phyloP scores from a whole-genome alignment of 2,797 vertebrate genomes.

The Takifugu ocellatus region DNA sequence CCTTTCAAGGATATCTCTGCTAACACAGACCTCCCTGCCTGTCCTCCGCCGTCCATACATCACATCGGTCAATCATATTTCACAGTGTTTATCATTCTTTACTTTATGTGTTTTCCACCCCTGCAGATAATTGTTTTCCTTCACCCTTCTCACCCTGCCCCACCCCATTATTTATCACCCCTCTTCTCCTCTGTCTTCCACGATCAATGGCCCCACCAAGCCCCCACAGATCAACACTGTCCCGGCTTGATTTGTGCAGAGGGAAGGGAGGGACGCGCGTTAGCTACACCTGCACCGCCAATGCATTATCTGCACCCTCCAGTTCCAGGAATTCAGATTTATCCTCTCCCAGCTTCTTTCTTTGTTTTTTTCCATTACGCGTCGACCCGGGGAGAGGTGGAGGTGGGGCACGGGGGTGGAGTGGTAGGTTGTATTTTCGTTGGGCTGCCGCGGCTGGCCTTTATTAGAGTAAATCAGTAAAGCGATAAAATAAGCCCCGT shows the following conservation, averaged over 20 bases:
- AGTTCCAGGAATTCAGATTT: constrained; percentile 70
- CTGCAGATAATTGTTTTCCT: constrained; percentile 74
- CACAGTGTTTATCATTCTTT: constrained; percentile 73
- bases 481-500: constrained; percentile 85
- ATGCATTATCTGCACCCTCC: constrained; percentile 70
- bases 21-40: constrained; percentile 41
- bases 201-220: constrained; percentile 66
- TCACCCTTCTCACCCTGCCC: constrained; percentile 56
- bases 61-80: constrained; percentile 74
- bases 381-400: constrained; percentile 56
- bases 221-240: constrained; percentile 56
- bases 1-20: constrained; percentile 62
- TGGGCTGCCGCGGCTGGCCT: constrained; percentile 48
- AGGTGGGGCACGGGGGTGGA: constrained; percentile 9
- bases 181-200: constrained; percentile 54
- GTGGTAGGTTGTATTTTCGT: constrained; percentile 66
- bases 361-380: constrained; percentile 19
- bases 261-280: constrained; percentile 21
- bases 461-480: constrained; percentile 81
- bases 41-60: constrained; percentile 61
- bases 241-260: constrained; percentile 66
- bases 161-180: constrained; percentile 67
- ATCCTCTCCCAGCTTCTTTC: constrained; percentile 50
- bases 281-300: constrained; percentile 39
- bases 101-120: constrained; percentile 68